Percentiles rank a stretch among this genome's conserved stretches.
phyloP scores from a whole-genome alignment of 2,113 vertebrate genomes.

The Entelurus aequoreus region DNA sequence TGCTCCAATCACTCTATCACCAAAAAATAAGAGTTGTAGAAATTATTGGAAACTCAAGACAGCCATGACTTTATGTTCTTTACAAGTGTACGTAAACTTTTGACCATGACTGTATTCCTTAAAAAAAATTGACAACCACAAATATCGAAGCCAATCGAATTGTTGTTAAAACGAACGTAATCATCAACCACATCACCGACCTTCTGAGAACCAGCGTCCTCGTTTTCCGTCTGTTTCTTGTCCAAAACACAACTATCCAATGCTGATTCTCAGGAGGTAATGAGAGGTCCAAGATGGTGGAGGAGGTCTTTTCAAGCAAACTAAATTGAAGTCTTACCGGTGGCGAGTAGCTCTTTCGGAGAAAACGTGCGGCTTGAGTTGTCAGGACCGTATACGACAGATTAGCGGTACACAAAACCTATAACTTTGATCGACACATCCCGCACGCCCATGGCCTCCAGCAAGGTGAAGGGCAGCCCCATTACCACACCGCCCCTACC shows the following conservation, averaged over 20 bases:
- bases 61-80: too few species aligned
- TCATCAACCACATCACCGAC: slow-evolving; percentile 16
- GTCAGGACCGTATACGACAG: slow-evolving; percentile 46
- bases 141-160: too few species aligned
- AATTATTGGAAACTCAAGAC: too few species aligned
- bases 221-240: too few species aligned
- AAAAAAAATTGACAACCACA: too few species aligned
- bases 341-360: slow-evolving; percentile 34
- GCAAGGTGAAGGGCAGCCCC: slow-evolving; percentile 71
- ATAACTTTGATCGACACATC: slow-evolving; percentile 34
- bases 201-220: too few species aligned
- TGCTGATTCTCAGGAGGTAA: too few species aligned
- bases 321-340: slow-evolving; percentile 34
- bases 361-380: slow-evolving; percentile 31
- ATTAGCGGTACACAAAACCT: slow-evolving; percentile 46
- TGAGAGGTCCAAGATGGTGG: not conserved
- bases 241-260: too few species aligned
- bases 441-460: slow-evolving; percentile 58
- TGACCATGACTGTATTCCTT: too few species aligned
- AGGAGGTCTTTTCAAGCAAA: slow-evolving; percentile 4
- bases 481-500: not conserved
- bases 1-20: too few species aligned
- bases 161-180: not conserved
- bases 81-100: too few species aligned
- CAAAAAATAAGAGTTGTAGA: too few species aligned